Evolutionary conservation across 23 tunicate genomes (phyloP), one percentile per base, ranked within the genome.

Genomic region (Ciona savignyi): DNA sequence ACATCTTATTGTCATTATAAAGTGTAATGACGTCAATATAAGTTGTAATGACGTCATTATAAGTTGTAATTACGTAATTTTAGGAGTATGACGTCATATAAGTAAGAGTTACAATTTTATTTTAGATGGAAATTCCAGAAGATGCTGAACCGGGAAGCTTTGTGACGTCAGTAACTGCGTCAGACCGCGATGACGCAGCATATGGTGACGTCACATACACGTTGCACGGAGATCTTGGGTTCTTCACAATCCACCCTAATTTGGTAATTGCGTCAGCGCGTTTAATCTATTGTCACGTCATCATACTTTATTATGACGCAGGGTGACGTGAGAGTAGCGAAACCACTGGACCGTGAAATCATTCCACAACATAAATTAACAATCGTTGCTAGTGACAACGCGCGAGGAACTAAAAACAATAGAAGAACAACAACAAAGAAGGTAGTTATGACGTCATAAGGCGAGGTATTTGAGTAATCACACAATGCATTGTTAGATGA

Each of bases 281-380:
- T n/a, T n/a, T n/a, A n/a, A n/a, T n/a, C n/a, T n/a, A n/a, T n/a
- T n/a, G n/a, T n/a, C n/a, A n/a, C n/a, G n/a, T n/a, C n/a, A n/a
- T n/a, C n/a, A n/a, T n/a, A n/a, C n/a, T n/a, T n/a, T n/a, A 42
- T 42, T 42, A 42, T 42, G 68, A n/a, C 33, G 62, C 80, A 88
- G 95, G 95, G 95, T 9, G 42, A 65, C 24, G 67, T 88, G 9
- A 27, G 22, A 49, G 30, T 88, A 3, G 67, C 62, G 24, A 62
- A 71, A 29, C 23, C 65, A 67, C 77, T 88, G 26, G 95, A 88
- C 66, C 75, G 87, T 24, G 95, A 88, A 77, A 20, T 24, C 27
- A 30, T 35, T 20, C 65, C 66, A 15, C 35, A 73, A 67, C 61
- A 82, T 60, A 26, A 11, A n/a, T n/a, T 88, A 26, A 66, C 73